These are phyloP conservation scores for Orchesella cincta DNA, from an alignment of 1,140 invertebrate genomes.

Conservation along the genomic window DNA sequence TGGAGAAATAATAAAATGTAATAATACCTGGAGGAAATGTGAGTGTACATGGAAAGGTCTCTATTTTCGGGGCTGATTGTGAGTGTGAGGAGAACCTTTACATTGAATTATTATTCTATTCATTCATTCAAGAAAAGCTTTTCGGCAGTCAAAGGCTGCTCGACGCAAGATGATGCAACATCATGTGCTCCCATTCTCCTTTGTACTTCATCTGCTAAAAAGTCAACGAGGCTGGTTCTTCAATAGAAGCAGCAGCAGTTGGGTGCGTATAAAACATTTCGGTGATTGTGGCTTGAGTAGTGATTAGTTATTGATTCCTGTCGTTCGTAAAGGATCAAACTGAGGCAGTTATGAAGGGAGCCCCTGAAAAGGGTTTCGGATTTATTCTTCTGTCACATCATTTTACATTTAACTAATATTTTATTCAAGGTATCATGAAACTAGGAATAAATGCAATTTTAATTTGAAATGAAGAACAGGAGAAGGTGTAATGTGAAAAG, in stretches of 20 bases:
- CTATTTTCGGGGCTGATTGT: background rate
- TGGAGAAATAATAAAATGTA: conserved; percentile 22
- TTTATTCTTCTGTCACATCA: too few species aligned
- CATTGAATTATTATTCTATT: conserved; percentile 17
- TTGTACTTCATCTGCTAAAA: conserved; percentile 10
- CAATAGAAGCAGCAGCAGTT: background rate
- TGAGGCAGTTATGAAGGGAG: too few species aligned
- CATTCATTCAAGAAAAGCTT: conserved; percentile 15
- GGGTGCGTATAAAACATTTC: background rate
- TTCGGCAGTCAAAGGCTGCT: background rate
- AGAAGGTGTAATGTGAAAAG: too few species aligned
- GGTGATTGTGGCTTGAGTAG: conserved; percentile 8
- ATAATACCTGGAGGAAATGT: background rate
- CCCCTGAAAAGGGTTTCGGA: background rate
- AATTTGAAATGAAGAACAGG: too few species aligned
- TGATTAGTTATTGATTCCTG: conserved; percentile 25
- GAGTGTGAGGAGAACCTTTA: background rate
- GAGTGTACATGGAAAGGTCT: background rate
- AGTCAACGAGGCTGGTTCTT: conserved; percentile 7
- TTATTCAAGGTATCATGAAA: too few species aligned
- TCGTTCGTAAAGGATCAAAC: too few species aligned
- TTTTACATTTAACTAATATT: too few species aligned
- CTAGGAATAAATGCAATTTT: too few species aligned
- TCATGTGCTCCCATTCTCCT: conserved; percentile 9
- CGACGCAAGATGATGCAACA: background rate